Evolutionary conservation across 2,797 vertebrate genomes (phyloP).

Genomic region (Alectoris magna): DNA sequence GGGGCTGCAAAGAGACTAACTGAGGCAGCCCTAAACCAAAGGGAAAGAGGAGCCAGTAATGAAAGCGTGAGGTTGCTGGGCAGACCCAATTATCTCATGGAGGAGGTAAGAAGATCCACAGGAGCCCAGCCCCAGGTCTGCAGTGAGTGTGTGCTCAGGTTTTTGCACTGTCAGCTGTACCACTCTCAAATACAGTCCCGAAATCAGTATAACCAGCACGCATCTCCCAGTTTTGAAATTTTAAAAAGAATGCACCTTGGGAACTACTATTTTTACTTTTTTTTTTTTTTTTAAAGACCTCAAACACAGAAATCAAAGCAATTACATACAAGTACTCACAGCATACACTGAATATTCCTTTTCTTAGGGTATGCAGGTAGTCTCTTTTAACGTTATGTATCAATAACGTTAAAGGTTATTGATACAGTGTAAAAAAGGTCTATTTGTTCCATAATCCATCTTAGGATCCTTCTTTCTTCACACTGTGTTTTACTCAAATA

Average conservation of each 20-base stretch:
- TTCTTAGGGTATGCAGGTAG: not conserved
- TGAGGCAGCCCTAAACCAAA: not conserved
- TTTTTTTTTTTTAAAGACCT: not conserved
- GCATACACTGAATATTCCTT: not conserved
- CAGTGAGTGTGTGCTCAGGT: not conserved
- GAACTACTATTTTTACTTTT: not conserved
- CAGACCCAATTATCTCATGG: not conserved
- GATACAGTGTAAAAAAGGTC: not conserved
- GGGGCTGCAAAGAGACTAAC: not conserved
- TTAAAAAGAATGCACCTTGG: not conserved
- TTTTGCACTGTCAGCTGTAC: not conserved
- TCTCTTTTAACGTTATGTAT: not conserved
- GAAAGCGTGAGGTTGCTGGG: not conserved
- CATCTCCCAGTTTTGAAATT: not conserved
- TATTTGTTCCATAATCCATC: not conserved
- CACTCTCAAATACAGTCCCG: not conserved
- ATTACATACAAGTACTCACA: not conserved
- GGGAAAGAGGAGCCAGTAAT: not conserved
- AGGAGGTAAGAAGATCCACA: not conserved
- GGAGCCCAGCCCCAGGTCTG: not conserved
- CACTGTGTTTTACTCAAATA: not conserved
- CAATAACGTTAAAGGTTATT: not conserved
- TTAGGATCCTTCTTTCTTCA: not conserved
- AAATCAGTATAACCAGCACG: not conserved
- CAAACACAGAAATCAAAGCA: not conserved